phyloP scores from a whole-genome alignment of 2,113 vertebrate species.

The Cavia aperea region DNA sequence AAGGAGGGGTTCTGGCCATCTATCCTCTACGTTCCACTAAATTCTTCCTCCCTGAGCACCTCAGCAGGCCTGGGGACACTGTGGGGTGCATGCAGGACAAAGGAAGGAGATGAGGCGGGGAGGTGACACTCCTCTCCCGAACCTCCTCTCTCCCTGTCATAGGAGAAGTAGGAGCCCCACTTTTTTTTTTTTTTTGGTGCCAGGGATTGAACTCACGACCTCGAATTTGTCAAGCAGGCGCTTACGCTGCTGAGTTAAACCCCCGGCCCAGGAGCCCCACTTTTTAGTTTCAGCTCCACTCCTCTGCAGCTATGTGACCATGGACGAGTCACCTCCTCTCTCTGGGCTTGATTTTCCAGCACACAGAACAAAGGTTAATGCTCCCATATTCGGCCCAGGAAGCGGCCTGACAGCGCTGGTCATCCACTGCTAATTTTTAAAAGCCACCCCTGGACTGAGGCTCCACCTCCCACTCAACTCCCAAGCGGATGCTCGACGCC shows the following conservation, averaged over 20 bases:
- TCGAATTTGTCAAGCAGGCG: too few relatives aligned
- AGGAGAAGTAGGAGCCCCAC: not conserved
- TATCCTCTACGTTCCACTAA: not conserved
- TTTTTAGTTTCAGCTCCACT: not conserved
- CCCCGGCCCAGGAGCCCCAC: too few relatives aligned
- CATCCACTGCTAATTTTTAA: not conserved
- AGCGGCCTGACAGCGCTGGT: not conserved
- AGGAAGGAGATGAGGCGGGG: not conserved
- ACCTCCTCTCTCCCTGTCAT: not conserved
- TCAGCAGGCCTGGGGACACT: not conserved
- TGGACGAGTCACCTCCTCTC: not conserved
- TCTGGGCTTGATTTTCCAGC: not conserved
- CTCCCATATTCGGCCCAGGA: not conserved
- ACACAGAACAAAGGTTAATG: constrained; percentile 40
- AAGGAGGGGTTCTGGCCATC: not conserved
- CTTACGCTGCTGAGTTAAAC: too few relatives aligned
- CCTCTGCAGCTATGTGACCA: not conserved
- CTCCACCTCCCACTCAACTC: not conserved
- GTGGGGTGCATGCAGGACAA: not conserved
- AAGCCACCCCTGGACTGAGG: not conserved
- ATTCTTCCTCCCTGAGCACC: not conserved
- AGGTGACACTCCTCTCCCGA: not conserved
- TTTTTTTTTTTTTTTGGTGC: too few relatives aligned
- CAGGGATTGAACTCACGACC: too few relatives aligned
- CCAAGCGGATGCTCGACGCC: not conserved